Conservation (phyloP, 2,888 invertebrate species). For the Megalurothrips usitatus region DNA sequence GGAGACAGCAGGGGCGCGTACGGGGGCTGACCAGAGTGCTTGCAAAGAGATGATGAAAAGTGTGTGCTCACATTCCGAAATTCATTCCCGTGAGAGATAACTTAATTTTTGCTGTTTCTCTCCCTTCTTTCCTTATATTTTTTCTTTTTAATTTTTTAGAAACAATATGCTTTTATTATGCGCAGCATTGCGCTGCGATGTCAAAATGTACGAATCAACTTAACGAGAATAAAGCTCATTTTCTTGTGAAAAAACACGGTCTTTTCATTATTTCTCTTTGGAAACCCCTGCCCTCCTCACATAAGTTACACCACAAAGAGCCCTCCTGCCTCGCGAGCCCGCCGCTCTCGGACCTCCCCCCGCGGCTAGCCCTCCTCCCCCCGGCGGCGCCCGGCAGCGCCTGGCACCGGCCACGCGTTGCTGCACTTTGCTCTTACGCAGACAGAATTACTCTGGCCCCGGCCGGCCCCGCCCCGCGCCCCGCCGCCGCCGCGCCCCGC, state of each 20-base stretch:
- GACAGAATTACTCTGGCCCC: constrained; percentile 35
- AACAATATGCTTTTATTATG: background rate
- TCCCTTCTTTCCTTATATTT: background rate
- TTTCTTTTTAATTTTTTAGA: background rate
- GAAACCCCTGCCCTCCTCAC: background rate
- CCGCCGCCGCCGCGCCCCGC: constrained; percentile 39
- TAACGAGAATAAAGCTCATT: background rate
- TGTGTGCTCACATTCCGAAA: background rate
- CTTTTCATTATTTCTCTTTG: background rate
- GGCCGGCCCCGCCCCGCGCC: constrained; percentile 41
- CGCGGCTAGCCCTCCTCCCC: no score
- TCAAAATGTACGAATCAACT: background rate
- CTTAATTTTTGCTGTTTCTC: background rate
- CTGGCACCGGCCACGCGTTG: background rate
- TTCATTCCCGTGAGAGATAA: background rate
- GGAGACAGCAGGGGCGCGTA: background rate
- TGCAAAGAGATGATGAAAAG: background rate
- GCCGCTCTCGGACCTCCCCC: no score
- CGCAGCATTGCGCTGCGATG: background rate
- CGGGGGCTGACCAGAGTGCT: background rate
- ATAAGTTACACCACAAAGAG: background rate
- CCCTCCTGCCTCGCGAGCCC: no score
- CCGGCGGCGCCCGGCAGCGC: background rate
- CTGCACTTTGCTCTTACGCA: background rate
- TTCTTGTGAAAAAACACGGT: background rate